phyloP scores from a whole-genome alignment of 2,113 vertebrate species.

The Rhinolophus sinicus region DNA sequence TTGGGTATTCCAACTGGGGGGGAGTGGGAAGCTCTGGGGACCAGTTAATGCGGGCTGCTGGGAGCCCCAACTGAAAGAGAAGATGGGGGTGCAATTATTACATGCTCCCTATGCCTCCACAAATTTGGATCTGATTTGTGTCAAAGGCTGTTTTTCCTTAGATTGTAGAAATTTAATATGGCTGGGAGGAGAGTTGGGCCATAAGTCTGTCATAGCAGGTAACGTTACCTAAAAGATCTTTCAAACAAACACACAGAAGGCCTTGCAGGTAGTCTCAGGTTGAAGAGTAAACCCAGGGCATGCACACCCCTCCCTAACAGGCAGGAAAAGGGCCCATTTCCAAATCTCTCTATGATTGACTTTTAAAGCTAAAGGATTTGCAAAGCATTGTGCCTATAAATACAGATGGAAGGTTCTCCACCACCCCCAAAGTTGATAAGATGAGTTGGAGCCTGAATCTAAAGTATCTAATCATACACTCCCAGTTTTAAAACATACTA shows the following conservation, averaged over 20 bases:
- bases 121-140: conserved; percentile 77
- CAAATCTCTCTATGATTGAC: neutral
- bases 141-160: conserved; percentile 79
- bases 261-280: conserved; percentile 65
- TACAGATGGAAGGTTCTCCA: neutral
- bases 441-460: neutral
- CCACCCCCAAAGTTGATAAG: neutral
- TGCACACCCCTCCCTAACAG: neutral
- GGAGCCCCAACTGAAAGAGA: neutral
- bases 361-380: conserved; percentile 30
- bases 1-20: neutral
- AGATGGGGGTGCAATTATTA: conserved; percentile 20
- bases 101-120: neutral
- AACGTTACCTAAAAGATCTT: conserved; percentile 69
- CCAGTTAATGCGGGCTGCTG: neutral
- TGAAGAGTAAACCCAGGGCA: conserved; percentile 67
- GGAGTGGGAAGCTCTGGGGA: neutral
- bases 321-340: neutral
- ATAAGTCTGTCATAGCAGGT: conserved; percentile 73
- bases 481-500: neutral
- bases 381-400: neutral
- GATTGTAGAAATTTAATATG: conserved; percentile 81
- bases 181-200: conserved; percentile 71
- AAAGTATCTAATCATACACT: neutral
- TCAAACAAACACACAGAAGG: conserved; percentile 67